These are phyloP conservation scores for Agrotis segetum DNA, from an alignment of 2,888 invertebrate species.

Conservation along the genomic window DNA sequence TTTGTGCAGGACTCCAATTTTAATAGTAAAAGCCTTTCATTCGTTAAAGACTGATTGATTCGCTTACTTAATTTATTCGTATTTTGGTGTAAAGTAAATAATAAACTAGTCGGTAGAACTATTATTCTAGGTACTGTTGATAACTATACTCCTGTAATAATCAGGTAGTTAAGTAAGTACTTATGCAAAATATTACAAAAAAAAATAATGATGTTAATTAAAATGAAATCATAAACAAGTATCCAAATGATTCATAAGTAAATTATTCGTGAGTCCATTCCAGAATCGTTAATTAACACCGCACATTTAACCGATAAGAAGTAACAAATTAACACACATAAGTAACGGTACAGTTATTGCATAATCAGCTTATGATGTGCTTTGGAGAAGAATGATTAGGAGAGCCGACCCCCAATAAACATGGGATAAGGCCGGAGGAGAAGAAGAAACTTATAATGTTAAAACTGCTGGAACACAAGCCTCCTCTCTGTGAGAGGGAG, in stretches of 20 bases:
- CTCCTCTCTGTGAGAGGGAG: no score
- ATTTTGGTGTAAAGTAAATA: not conserved
- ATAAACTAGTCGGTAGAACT: no score
- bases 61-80: not conserved
- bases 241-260: not conserved
- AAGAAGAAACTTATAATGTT: no score
- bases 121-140: no score
- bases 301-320: conserved; percentile 8
- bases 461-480: no score
- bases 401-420: no score
- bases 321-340: no score
- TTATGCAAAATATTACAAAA: no score
- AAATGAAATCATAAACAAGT: not conserved
- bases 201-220: not conserved
- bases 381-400: no score
- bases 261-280: not conserved
- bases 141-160: not conserved
- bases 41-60: not conserved
- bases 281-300: conserved; percentile 10
- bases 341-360: not conserved
- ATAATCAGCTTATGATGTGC: no score
- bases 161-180: no score
- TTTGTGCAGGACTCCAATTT: conserved; percentile 94
- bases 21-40: conserved; percentile 64
- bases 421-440: no score